phyloP scores from a whole-genome alignment of 2,113 vertebrate genomes.

The Pantherophis guttatus region DNA sequence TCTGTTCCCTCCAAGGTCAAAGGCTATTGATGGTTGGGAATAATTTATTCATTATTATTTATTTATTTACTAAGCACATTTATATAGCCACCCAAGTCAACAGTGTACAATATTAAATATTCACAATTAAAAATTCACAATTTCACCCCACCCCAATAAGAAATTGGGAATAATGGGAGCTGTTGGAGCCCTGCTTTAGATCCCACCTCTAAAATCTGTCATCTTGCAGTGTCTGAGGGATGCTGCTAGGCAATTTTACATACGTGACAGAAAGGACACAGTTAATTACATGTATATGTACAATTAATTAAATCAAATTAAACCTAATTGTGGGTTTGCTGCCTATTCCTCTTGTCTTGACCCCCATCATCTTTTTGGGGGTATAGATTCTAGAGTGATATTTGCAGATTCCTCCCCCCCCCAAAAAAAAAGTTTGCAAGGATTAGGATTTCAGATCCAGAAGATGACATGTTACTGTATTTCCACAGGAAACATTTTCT shows the following conservation, averaged over 20 bases:
- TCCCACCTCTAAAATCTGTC: background rate
- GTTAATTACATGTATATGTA: background rate
- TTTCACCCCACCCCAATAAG: background rate
- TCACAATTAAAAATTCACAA: background rate
- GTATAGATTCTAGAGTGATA: background rate
- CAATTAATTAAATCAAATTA: background rate
- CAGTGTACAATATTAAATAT: background rate
- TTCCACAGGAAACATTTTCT: background rate
- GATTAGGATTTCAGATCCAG: background rate
- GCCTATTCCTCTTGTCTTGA: background rate
- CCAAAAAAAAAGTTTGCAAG: background rate
- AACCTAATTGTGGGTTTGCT: background rate
- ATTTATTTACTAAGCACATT: background rate
- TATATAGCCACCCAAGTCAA: background rate
- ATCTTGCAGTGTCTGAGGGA: background rate
- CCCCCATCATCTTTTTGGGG: background rate
- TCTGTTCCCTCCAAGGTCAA: background rate
- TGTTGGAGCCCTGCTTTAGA: background rate
- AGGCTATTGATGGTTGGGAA: background rate
- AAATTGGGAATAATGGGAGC: background rate
- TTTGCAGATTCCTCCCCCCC: background rate
- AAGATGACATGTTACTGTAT: background rate
- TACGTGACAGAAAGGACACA: background rate
- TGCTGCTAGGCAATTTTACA: background rate
- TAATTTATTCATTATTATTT: background rate